Conservation (phyloP, 2,113 vertebrate species). For the Glaucidium brasilianum region DNA sequence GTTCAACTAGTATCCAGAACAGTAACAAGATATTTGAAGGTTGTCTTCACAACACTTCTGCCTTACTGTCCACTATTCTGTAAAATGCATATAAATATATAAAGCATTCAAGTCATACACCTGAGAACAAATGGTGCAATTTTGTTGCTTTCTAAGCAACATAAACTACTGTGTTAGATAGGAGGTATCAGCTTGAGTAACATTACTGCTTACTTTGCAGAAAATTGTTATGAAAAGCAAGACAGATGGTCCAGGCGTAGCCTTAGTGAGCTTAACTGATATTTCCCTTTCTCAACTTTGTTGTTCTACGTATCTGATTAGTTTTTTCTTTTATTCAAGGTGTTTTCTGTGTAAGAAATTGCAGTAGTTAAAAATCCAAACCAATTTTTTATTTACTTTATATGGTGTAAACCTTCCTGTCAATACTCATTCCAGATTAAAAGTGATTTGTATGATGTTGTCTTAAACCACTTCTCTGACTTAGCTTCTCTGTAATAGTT, state of each 20-base stretch:
- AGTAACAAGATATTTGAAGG: background rate
- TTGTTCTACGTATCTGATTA: background rate
- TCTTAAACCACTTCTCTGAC: background rate
- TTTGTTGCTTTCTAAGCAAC: background rate
- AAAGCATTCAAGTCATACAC: background rate
- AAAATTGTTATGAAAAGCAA: background rate
- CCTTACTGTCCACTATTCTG: background rate
- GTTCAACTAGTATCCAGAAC: background rate
- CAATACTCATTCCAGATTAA: background rate
- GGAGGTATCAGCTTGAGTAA: background rate
- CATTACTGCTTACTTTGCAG: background rate
- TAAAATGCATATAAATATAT: background rate
- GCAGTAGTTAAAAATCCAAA: background rate
- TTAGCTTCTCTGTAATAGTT: background rate
- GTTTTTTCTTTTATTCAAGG: background rate
- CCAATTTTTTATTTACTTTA: background rate
- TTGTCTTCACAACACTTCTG: background rate
- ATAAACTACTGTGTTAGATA: background rate
- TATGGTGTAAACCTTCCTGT: background rate
- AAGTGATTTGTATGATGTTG: background rate
- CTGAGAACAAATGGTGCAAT: background rate
- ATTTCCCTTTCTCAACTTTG: background rate
- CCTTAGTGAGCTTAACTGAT: background rate
- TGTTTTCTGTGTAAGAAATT: background rate
- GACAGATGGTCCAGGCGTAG: rapidly evolving